These are phyloP conservation scores for Grantiella picta DNA, from an alignment of 2,113 vertebrate species.

Conservation along the genomic window DNA sequence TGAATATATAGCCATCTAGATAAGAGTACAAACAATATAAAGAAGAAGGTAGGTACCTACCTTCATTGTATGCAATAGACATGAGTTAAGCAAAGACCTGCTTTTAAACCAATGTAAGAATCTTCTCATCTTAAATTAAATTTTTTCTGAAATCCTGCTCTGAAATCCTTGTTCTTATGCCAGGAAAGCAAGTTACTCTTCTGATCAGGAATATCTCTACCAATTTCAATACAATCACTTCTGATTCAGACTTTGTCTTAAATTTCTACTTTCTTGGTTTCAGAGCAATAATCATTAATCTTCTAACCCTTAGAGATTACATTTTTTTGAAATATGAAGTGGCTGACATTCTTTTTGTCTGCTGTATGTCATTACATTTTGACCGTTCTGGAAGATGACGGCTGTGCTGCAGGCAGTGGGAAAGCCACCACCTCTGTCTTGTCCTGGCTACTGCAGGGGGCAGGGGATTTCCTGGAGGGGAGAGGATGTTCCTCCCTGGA, in stretches of 20 bases:
- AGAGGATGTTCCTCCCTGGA: background rate
- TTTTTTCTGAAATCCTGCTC: background rate
- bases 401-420: background rate
- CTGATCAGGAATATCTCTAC: background rate
- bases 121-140: background rate
- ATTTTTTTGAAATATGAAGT: background rate
- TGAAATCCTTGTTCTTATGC: background rate
- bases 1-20: background rate
- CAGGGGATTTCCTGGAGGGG: background rate
- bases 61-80: background rate
- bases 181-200: background rate
- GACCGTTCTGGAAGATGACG: background rate
- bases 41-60: background rate
- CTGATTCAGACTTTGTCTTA: background rate
- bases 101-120: background rate
- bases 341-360: background rate
- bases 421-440: background rate
- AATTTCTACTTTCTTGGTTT: constrained; percentile 5
- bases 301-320: background rate
- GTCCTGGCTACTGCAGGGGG: background rate
- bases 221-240: background rate
- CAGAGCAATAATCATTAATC: background rate
- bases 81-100: background rate
- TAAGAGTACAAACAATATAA: background rate
- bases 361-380: background rate